phyloP scores from a whole-genome alignment of 2,888 invertebrate species.

The Rotaria socialis region DNA sequence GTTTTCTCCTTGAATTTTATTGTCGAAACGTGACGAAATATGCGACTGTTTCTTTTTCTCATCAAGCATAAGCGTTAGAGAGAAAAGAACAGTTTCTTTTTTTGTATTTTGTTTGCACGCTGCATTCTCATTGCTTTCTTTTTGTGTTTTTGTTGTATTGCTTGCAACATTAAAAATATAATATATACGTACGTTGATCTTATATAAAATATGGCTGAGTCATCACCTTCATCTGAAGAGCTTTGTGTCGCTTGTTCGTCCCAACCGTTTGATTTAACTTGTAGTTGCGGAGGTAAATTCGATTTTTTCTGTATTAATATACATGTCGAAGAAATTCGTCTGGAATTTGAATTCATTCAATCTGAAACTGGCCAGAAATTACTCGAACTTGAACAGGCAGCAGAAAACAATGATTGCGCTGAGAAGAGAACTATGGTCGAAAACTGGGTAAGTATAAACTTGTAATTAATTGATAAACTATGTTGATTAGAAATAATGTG shows the following conservation, averaged over 20 bases:
- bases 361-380: background rate
- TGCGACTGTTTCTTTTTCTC: too few relatives aligned
- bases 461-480: too few relatives aligned
- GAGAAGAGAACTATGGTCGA: background rate
- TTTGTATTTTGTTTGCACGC: too few relatives aligned
- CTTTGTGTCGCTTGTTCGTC: background rate
- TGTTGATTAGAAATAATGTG: too few relatives aligned
- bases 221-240: background rate
- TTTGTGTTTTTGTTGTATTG: background rate
- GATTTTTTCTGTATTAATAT: background rate
- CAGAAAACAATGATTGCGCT: background rate
- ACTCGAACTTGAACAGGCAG: background rate
- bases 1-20: too few relatives aligned
- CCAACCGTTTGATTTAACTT: background rate
- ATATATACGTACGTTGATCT: too few relatives aligned
- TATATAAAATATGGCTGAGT: background rate
- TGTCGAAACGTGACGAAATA: too few relatives aligned
- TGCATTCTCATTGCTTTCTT: background rate
- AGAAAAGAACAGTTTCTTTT: too few relatives aligned
- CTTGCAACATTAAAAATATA: too few relatives aligned
- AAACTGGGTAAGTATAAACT: background rate
- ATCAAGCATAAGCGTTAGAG: too few relatives aligned
- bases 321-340: background rate
- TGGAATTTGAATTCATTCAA: background rate
- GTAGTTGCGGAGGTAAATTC: background rate